Percentiles rank a stretch among this genome's conserved stretches.
Conservation (phyloP, 1,140 invertebrate genomes). For the Drosophila littoralis region DNA sequence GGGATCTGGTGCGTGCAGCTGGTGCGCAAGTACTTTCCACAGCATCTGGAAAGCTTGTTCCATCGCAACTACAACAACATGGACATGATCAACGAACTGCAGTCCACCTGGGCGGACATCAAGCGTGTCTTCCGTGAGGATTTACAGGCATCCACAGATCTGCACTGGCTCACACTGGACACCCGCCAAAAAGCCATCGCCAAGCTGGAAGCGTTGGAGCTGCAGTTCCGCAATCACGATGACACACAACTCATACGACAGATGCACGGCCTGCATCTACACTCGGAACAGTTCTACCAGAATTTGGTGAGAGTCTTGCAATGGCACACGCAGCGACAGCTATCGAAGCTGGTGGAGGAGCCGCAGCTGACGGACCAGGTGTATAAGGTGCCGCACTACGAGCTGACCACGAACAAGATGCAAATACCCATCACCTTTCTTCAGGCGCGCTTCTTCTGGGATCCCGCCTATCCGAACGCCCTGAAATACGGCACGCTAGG, state of each 20-base stretch:
- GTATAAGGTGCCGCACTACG: constrained; percentile 87
- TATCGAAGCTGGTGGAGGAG: constrained; percentile 92
- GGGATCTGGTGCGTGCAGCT: constrained; percentile 84
- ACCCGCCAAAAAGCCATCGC: constrained; percentile 91
- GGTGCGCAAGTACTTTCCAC: constrained; percentile 67
- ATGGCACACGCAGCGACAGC: constrained; percentile 90
- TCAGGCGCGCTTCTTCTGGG: constrained; percentile 91
- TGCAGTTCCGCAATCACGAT: constrained; percentile 95
- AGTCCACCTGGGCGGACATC: constrained; percentile 84
- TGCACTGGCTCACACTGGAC: constrained; percentile 92
- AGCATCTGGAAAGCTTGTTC: constrained; percentile 90
- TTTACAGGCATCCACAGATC: constrained; percentile 86
- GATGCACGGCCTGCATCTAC: constrained; percentile 90
- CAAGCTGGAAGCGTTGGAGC: constrained; percentile 92
- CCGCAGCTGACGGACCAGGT: constrained; percentile 91
- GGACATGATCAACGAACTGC: constrained; percentile 93
- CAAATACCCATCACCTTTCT: constrained; percentile 98
- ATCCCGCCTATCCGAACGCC: constrained; percentile 95
- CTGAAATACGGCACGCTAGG: constrained; percentile 98
- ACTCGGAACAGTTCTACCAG: constrained; percentile 93
- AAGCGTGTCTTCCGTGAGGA: constrained; percentile 89
- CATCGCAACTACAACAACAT: constrained; percentile 94
- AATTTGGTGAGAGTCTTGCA: constrained; percentile 94
- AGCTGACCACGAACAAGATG: constrained; percentile 98
- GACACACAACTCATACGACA: constrained; percentile 90